Evolutionary conservation across 1,140 invertebrate genomes (phyloP).

Genomic region (Caenorhabditis latens): DNA sequence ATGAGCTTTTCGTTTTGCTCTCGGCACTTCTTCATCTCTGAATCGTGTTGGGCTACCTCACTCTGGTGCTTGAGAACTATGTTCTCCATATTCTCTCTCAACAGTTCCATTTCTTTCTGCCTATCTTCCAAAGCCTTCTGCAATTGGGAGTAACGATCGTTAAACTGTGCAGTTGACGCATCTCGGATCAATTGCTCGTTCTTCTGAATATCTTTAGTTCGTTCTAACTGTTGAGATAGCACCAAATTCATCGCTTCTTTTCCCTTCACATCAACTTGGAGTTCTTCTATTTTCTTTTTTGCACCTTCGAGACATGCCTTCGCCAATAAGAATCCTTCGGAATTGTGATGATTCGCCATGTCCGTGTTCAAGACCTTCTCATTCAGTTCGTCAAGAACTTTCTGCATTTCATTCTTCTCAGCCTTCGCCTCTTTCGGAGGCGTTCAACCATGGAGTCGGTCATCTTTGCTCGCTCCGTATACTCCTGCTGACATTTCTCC

Average conservation of each 20-base stretch:
- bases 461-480: background rate
- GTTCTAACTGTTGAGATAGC: background rate
- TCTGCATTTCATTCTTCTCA: background rate
- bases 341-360: background rate
- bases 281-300: background rate
- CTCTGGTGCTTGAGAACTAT: background rate
- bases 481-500: background rate
- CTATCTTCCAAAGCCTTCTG: background rate
- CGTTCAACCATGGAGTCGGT: background rate
- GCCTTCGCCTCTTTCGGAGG: background rate
- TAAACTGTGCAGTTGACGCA: background rate
- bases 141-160: background rate
- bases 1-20: background rate
- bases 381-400: background rate
- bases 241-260: background rate
- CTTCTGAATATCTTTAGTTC: background rate
- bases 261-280: background rate
- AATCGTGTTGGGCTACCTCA: background rate
- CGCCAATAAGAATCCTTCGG: background rate
- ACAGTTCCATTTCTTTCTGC: background rate
- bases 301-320: background rate
- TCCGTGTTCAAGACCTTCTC: background rate
- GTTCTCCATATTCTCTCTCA: background rate
- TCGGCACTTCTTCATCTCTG: background rate
- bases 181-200: background rate